These are phyloP conservation scores for Crocuta crocuta DNA, from an alignment of 2,113 vertebrate genomes.

Conservation along the genomic window DNA sequence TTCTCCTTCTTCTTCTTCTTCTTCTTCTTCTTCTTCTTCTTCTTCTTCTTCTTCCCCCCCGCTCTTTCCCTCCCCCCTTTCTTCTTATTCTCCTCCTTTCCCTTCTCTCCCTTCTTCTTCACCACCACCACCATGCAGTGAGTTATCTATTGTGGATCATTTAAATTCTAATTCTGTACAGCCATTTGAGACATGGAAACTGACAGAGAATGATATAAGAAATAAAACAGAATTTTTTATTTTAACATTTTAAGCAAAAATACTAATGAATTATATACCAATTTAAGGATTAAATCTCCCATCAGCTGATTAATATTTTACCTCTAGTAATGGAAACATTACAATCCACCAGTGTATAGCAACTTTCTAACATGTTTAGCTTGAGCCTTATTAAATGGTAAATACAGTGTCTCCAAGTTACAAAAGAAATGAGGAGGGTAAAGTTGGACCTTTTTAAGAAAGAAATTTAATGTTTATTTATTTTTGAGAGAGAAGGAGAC, in stretches of 20 bases:
- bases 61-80: too few relatives aligned
- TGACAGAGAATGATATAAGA: background rate
- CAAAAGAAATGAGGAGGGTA: background rate
- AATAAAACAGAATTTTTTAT: background rate
- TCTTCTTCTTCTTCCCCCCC: too few relatives aligned
- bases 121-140: background rate
- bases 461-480: too few relatives aligned
- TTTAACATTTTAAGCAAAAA: conserved; percentile 24
- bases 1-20: background rate
- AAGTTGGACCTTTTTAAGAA: background rate
- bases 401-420: background rate
- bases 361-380: background rate
- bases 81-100: background rate
- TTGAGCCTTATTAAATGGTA: background rate
- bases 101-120: background rate
- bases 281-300: background rate
- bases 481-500: too few relatives aligned
- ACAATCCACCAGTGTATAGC: background rate
- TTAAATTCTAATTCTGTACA: background rate
- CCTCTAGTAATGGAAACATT: background rate
- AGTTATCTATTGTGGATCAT: background rate
- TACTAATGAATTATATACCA: background rate
- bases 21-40: background rate
- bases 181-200: background rate
- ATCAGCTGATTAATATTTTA: conserved; percentile 22